Evolutionary conservation across 2,797 vertebrate genomes (phyloP).

Genomic region (Emys orbicularis): DNA sequence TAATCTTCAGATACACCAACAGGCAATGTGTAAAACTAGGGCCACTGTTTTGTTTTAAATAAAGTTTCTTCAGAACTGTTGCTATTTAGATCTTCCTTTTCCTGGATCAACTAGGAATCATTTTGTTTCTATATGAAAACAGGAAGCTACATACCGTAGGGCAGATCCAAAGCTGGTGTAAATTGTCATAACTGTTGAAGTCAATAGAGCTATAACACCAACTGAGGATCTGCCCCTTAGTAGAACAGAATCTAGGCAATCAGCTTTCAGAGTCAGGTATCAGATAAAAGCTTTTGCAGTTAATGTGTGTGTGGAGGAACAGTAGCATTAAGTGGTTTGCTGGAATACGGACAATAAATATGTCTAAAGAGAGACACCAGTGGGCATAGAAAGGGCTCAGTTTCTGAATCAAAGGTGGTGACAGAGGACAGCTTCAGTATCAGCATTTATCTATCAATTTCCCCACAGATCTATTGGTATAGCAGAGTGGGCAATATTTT

Average conservation of each 20-base stretch:
- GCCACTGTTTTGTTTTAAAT: background rate
- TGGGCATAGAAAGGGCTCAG: background rate
- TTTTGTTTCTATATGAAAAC: background rate
- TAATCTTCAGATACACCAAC: background rate
- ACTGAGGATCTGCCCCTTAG: background rate
- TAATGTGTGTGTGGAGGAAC: background rate
- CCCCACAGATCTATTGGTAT: background rate
- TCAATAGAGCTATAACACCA: background rate
- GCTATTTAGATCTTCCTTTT: background rate
- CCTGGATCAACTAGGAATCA: background rate
- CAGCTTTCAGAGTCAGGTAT: background rate
- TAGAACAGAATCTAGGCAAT: background rate
- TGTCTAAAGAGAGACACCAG: background rate
- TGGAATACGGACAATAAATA: constrained; percentile 33
- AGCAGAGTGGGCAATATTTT: background rate
- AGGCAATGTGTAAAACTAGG: background rate
- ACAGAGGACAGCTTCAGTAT: background rate
- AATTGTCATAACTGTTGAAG: background rate
- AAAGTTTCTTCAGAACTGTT: constrained; percentile 3
- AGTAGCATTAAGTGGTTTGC: constrained; percentile 46
- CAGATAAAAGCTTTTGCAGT: constrained; percentile 47
- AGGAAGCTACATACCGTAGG: background rate
- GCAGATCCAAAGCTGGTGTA: background rate
- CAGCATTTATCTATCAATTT: background rate
- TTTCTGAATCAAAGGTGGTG: background rate